A percentile compares a stretch with the other conserved stretches of the same genome.
phyloP scores from a whole-genome alignment of 2,888 invertebrate species.

The Rhagophthalmus giganteus region DNA sequence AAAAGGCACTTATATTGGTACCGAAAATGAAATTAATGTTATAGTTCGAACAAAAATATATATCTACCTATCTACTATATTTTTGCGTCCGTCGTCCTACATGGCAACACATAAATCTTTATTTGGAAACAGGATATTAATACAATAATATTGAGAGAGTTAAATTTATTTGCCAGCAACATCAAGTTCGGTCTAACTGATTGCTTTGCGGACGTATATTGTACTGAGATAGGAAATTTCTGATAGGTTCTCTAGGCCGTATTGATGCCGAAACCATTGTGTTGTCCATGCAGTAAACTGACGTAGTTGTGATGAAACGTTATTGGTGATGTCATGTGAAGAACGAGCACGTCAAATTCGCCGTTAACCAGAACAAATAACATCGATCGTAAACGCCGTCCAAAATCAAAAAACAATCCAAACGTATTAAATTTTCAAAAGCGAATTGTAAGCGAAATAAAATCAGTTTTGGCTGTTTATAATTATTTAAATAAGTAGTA shows the following conservation, averaged over 20 bases:
- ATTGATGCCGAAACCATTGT: slow-evolving; percentile 23
- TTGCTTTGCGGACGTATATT: slow-evolving; percentile 10
- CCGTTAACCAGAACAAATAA: no score
- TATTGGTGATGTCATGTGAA: background rate
- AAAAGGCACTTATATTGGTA: background rate
- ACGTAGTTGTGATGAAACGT: slow-evolving; percentile 10
- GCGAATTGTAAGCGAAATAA: no score
- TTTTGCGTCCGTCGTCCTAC: background rate
- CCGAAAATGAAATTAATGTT: background rate
- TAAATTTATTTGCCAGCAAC: slow-evolving; percentile 15
- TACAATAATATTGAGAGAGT: background rate
- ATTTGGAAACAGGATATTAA: background rate
- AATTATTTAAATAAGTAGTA: no score
- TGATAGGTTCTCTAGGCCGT: slow-evolving; percentile 14
- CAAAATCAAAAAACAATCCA: no score
- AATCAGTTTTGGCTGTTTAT: no score
- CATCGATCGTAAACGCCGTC: no score
- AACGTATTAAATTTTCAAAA: no score
- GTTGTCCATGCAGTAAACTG: slow-evolving; percentile 19
- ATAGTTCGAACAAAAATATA: background rate
- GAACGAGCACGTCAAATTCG: background rate
- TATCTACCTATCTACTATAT: background rate
- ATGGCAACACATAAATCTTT: background rate
- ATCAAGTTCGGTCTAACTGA: slow-evolving; percentile 10
- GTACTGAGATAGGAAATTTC: slow-evolving; percentile 16